Base-by-base conservation (phyloP, 2,797 vertebrate genomes). In the Sebastes hubbsi region DNA sequence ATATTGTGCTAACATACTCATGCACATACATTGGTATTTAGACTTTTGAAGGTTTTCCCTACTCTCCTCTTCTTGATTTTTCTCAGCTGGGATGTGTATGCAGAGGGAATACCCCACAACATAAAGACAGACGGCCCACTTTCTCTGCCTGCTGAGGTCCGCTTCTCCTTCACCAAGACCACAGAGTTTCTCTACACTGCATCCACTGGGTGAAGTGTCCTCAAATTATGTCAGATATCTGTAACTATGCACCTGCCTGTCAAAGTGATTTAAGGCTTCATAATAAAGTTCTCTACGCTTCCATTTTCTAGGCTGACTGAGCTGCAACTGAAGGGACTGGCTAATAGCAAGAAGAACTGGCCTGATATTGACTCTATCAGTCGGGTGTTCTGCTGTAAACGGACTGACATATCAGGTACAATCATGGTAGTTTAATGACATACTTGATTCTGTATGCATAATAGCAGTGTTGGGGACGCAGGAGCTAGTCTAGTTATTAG, bases 131-230 rank as follows among this genome's bases (percentile, higher is more conserved):
- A 83, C 0, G 2, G 0, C 18, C 61, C 13, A 8, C 0, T 13
- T 4, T 34, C 25, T n/a, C 71, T 93, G 24, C 92, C 92, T 1
- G 0, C 1, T 85, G 91, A 92, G 65, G 84, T 91, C 74, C 77
- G 25, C 2, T 94, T 94, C 65, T 93, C 92, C 36, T 91, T 90
- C 78, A 88, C 88, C 69, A 94, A 92, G 65, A 2, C 5, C 0
- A 66, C 34, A 1, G 85, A 92, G 78, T 92, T 93, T 69, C 0
- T 3, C 1, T 88, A 4, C 64, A 93, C 85, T 1, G 62, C 62
- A 25, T 0, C 16, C 1, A 8, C 69, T n/a, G 90, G 73, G 92
- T 94, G 24, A 91, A 4, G 3, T n/a, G 49, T n/a, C 49, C 18
- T 58, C 9, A 8, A 11, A 36, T 63, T 77, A 16, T 42, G 1